A percentile compares a stretch with the other conserved stretches of the same genome.
Conservation (phyloP, 2,888 invertebrate species). For the Hipparchia semele region DNA sequence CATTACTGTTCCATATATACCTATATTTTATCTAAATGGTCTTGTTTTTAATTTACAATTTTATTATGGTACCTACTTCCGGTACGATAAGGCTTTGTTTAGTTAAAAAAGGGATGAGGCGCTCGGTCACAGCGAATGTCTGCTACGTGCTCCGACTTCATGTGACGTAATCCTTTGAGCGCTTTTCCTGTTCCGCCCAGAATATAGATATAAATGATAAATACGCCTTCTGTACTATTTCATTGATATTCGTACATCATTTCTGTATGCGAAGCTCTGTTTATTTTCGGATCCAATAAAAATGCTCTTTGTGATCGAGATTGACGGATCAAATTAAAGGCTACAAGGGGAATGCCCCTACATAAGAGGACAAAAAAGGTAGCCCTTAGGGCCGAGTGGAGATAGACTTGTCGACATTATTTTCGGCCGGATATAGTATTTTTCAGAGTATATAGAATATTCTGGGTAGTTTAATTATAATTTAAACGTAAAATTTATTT, state of each 20-base stretch:
- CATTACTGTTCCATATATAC: too few relatives aligned
- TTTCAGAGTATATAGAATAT: too few relatives aligned
- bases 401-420: too few relatives aligned
- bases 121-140: conserved; percentile 29
- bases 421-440: too few relatives aligned
- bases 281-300: conserved; percentile 9
- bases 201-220: conserved; percentile 19
- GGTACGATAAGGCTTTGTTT: not conserved
- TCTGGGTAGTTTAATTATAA: too few relatives aligned
- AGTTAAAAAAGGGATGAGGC: conserved; percentile 4
- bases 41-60: not conserved
- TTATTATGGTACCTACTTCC: not conserved
- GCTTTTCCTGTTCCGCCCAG: conserved; percentile 25
- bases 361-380: too few relatives aligned
- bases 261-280: not conserved
- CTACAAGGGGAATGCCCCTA: too few relatives aligned
- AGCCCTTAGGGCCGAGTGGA: too few relatives aligned
- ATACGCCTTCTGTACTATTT: conserved; percentile 3
- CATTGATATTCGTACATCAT: conserved; percentile 4
- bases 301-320: not conserved
- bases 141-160: conserved; percentile 34
- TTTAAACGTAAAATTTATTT: too few relatives aligned
- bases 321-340: not conserved
- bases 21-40: not conserved
- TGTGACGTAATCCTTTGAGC: conserved; percentile 30